These are phyloP conservation scores for Epiblema foenella DNA, from an alignment of 2,888 invertebrate species.

Conservation along the genomic window DNA sequence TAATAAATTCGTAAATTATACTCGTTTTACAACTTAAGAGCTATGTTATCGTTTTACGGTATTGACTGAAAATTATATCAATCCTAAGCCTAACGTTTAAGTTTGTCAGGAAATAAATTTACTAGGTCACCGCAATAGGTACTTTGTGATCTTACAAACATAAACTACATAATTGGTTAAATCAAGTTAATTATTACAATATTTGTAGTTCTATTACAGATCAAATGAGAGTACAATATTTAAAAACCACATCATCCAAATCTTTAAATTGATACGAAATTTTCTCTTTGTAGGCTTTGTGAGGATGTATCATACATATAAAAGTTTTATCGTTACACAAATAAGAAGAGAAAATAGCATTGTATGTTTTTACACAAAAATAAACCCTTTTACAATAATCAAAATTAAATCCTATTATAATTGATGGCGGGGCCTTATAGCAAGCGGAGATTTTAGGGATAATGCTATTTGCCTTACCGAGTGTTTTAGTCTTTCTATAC, in stretches of 20 bases:
- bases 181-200: background rate
- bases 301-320: background rate
- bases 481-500: too few relatives aligned
- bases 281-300: background rate
- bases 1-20: constrained; percentile 23
- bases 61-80: background rate
- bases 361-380: background rate
- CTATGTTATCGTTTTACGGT: background rate
- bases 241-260: background rate
- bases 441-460: background rate
- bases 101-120: background rate
- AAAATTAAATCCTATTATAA: background rate
- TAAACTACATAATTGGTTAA: background rate
- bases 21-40: constrained; percentile 8
- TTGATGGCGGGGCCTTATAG: background rate
- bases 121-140: background rate
- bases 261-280: background rate
- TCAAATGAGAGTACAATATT: constrained; percentile 3
- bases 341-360: constrained; percentile 11
- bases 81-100: background rate
- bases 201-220: constrained; percentile 2
- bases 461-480: background rate
- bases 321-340: constrained; percentile 10
- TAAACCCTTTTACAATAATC: background rate
- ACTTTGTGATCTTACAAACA: background rate